These are phyloP conservation scores for Xenotilapia caudafasciata DNA, from an alignment of 2,113 vertebrate genomes.

Conservation along the genomic window DNA sequence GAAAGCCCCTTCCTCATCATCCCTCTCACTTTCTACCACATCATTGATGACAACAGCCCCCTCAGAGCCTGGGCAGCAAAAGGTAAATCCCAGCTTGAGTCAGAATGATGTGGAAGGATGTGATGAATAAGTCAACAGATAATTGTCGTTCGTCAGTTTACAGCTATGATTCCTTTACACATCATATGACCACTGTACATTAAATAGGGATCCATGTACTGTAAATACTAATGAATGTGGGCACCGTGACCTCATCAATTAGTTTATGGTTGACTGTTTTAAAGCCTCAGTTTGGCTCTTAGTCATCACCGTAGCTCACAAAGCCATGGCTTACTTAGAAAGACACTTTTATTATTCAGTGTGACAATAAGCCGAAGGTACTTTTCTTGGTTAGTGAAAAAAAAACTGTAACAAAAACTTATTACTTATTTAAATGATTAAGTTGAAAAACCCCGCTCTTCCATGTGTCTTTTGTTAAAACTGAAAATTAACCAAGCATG, in stretches of 20 bases:
- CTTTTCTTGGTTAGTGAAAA: neutral
- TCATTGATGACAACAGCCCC: conserved; percentile 87
- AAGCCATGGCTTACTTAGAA: neutral
- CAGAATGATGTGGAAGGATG: neutral
- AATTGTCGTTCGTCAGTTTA: neutral
- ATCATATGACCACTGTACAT: neutral
- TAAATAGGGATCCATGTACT: neutral
- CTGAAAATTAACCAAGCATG: neutral
- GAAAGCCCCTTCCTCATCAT: conserved; percentile 97
- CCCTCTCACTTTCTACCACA: conserved; percentile 93
- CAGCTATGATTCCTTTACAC: neutral
- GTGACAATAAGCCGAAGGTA: neutral
- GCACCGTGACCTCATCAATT: neutral
- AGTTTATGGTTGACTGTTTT: neutral
- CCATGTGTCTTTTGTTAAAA: neutral
- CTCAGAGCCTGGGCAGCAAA: conserved; percentile 77
- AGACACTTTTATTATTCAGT: neutral
- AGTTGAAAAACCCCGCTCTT: neutral
- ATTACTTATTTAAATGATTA: neutral
- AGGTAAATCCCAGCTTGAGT: conserved; percentile 33
- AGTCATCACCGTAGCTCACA: neutral
- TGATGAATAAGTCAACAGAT: neutral
- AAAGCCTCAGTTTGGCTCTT: neutral
- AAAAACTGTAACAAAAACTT: neutral
- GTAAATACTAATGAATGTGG: neutral